Conservation (phyloP, 2,797 vertebrate species). For the Squalus acanthias region DNA sequence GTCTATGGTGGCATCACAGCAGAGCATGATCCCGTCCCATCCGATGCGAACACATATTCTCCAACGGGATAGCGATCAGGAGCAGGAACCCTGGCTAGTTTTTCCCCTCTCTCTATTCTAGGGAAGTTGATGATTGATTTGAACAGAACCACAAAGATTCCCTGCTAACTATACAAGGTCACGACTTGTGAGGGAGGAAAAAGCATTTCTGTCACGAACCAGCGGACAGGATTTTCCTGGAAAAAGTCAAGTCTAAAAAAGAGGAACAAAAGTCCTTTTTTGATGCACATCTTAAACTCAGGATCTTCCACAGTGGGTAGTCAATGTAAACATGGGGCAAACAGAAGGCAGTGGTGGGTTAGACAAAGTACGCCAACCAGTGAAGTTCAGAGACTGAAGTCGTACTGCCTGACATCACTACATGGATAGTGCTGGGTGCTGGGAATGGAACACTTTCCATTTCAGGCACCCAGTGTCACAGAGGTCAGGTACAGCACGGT, state of each 20-base stretch:
- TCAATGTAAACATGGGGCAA: conserved; percentile 21
- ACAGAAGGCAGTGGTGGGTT: not conserved
- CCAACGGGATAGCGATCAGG: not conserved
- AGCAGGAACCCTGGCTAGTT: not conserved
- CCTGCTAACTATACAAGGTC: not conserved
- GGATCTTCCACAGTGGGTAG: not conserved
- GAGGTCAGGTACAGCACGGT: not conserved
- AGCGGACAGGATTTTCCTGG: not conserved
- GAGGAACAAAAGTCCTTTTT: conserved; percentile 27
- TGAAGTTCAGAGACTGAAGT: not conserved
- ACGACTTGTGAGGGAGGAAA: not conserved
- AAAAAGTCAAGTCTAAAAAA: not conserved
- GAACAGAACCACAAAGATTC: not conserved
- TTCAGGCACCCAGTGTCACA: not conserved
- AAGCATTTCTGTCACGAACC: not conserved
- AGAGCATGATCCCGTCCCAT: not conserved
- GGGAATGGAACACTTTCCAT: conserved; percentile 7
- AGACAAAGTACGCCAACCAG: conserved; percentile 8
- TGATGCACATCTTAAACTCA: conserved; percentile 13
- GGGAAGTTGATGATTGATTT: not conserved
- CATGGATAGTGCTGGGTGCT: not conserved
- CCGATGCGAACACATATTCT: not conserved
- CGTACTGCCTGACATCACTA: not conserved
- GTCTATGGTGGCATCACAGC: not conserved
- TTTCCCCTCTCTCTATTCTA: not conserved